A percentile compares a stretch with the other conserved stretches of the same genome.
phyloP scores from a whole-genome alignment of 2,797 vertebrate species.

The Ptychadena robeensis region DNA sequence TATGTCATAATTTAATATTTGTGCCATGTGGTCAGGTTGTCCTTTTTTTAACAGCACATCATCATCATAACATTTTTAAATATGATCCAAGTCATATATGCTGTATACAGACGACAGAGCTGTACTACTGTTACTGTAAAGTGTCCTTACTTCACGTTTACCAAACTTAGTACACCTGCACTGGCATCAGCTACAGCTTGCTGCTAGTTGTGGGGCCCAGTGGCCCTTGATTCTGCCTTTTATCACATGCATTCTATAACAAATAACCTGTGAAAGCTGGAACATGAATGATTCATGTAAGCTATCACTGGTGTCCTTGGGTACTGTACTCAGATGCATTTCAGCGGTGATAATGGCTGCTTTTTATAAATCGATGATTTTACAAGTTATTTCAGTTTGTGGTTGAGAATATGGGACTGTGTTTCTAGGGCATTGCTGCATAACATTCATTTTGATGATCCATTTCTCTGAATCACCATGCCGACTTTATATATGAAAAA shows the following conservation, averaged over 20 bases:
- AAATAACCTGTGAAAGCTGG: no score
- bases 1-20: no score
- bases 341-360: not conserved
- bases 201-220: not conserved
- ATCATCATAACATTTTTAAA: not conserved
- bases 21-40: no score
- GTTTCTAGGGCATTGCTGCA: not conserved
- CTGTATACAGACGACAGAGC: not conserved
- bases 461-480: no score
- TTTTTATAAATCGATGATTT: not conserved
- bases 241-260: not conserved
- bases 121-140: not conserved
- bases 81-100: not conserved
- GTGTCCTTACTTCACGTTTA: no score
- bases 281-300: not conserved
- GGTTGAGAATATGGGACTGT: not conserved
- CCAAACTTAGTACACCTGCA: no score
- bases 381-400: not conserved
- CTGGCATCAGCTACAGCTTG: not conserved
- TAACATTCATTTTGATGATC: no score
- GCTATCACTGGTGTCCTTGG: not conserved
- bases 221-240: not conserved
- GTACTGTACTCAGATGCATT: not conserved
- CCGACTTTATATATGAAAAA: no score
- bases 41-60: not conserved